A percentile compares a stretch with the other conserved stretches of the same genome.
Conservation (phyloP, 2,113 vertebrate genomes). For the Hiodon alosoides region DNA sequence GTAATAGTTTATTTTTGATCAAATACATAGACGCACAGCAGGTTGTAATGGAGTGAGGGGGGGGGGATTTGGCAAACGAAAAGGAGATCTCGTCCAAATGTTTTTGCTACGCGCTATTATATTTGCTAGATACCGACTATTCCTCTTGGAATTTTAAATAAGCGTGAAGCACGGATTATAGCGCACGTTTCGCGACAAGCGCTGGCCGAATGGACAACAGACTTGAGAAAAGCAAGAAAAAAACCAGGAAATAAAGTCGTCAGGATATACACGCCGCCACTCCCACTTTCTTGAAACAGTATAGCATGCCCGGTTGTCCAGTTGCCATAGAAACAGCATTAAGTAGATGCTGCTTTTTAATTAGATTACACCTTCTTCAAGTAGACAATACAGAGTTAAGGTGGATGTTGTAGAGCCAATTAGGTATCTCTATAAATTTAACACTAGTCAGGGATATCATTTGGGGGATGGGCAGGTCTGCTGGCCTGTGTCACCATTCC, state of each 20-base stretch:
- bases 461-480: not conserved
- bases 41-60: too few species aligned
- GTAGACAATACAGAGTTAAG: not conserved
- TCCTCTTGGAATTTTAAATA: not conserved
- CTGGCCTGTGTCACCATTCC: not conserved
- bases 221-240: not conserved
- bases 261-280: not conserved
- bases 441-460: not conserved
- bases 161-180: not conserved
- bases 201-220: not conserved
- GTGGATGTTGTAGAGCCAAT: not conserved
- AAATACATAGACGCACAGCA: too few species aligned
- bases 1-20: too few species aligned
- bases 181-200: not conserved
- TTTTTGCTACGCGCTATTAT: too few species aligned
- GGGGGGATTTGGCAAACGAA: too few species aligned
- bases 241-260: slow-evolving; percentile 14
- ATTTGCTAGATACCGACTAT: not conserved
- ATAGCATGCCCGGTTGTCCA: not conserved
- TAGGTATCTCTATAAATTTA: not conserved
- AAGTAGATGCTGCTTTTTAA: slow-evolving; percentile 15
- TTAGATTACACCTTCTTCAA: not conserved
- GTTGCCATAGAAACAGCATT: slow-evolving; percentile 29
- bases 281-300: not conserved
- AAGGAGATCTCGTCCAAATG: too few species aligned